Percentiles rank a stretch among this genome's conserved stretches.
Conservation (phyloP, 1,140 invertebrate species). For the Pantala flavescens region DNA sequence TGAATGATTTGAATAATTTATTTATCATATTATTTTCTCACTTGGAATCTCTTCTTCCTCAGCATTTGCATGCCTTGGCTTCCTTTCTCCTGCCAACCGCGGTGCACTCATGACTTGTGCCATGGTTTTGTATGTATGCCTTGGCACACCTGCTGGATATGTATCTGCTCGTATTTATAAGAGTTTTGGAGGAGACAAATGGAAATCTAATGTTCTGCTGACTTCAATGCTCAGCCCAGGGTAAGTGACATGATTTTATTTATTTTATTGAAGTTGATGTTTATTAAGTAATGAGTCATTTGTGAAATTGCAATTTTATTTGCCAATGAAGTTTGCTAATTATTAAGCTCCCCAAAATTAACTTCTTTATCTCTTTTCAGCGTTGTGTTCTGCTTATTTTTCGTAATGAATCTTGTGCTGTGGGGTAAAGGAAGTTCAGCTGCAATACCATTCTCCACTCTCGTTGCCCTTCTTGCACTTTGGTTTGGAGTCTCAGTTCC, state of each 20-base stretch:
- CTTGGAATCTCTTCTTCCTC: conserved; percentile 24
- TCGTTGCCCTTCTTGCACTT: conserved; percentile 88
- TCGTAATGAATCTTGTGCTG: conserved; percentile 90
- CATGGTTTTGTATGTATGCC: conserved; percentile 85
- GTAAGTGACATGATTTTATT: conserved; percentile 41
- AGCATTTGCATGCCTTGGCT: conserved; percentile 95
- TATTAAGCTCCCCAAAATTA: too few species aligned
- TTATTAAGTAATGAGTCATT: too few species aligned
- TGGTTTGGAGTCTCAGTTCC: conserved; percentile 99
- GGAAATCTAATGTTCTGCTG: conserved; percentile 95
- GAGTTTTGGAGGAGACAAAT: conserved; percentile 94
- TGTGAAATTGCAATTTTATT: too few species aligned
- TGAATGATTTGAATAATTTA: too few species aligned
- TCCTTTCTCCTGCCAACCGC: conserved; percentile 94
- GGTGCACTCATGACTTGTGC: conserved; percentile 97
- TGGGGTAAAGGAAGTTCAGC: conserved; percentile 93
- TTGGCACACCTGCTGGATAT: conserved; percentile 93
- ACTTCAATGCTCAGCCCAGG: conserved; percentile 93
- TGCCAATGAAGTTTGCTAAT: too few species aligned
- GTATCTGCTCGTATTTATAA: conserved; percentile 94
- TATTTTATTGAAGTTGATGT: not conserved
- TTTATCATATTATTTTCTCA: too few species aligned
- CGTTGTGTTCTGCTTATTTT: conserved; percentile 89
- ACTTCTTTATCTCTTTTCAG: conserved; percentile 43
- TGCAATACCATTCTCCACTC: conserved; percentile 92